Conservation (phyloP, 1,140 invertebrate species). For the Tribolium castaneum region DNA sequence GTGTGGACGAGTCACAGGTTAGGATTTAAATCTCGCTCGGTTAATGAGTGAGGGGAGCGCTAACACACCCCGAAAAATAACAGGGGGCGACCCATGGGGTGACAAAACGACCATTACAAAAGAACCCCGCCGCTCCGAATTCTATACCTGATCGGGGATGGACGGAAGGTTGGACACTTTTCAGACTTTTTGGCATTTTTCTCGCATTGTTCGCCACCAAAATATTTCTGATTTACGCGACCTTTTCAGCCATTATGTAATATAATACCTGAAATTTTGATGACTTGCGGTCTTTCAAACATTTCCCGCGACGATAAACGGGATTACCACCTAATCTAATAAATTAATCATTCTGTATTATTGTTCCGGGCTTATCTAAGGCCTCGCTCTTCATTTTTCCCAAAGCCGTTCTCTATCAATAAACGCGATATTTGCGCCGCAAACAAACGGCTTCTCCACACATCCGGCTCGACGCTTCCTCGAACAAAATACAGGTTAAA, state of each 20-base stretch:
- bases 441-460: constrained; percentile 24
- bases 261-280: not conserved
- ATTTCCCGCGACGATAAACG: not conserved
- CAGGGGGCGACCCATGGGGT: not conserved
- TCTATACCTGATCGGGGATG: not conserved
- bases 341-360: not conserved
- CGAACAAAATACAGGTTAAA: constrained; percentile 27
- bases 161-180: not conserved
- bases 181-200: not conserved
- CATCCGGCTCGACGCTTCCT: constrained; percentile 8
- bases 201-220: not conserved
- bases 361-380: not conserved
- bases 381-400: constrained; percentile 5
- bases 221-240: not conserved
- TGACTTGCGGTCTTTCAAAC: not conserved
- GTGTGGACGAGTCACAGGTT: not conserved
- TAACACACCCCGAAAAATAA: not conserved
- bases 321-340: not conserved
- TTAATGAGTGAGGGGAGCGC: constrained; percentile 8
- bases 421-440: constrained; percentile 5
- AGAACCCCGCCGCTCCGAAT: not conserved
- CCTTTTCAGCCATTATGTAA: not conserved
- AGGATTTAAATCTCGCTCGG: not conserved
- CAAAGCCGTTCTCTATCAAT: constrained; percentile 13
- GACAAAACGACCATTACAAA: not conserved